Base-by-base conservation (phyloP, 2,113 vertebrate species). In the Stomatorhinus ivindoensis region DNA sequence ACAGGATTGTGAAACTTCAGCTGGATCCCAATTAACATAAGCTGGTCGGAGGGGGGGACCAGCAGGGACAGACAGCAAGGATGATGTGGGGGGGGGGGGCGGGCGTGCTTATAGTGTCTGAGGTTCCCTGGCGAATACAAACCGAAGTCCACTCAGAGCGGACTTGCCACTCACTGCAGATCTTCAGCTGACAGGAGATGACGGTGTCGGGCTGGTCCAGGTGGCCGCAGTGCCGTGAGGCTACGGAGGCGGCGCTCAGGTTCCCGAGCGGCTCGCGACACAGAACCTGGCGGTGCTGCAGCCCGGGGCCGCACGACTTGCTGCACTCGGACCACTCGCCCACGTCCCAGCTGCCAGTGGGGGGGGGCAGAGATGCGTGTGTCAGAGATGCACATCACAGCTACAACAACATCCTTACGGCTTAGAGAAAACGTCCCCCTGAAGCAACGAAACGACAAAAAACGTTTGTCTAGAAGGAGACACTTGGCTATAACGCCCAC, bases 261-360 rank as follows among this genome's bases (percentile, higher is more conserved):
- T 96, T 95, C 10, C 95, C 94, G 27, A 90, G 94, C 3, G 93
- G 92, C 92, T 97, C 98, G 89, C 97, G 95, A 90, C 98, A 99
- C 15, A 98, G 94, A 58, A 98, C 96, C 95, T 99, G 98, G 0
- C 98, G 96, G 35, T 97, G 96, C 94, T 99, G 98, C 94, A 96
- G 95, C 1, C 98, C 98, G 3, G 97, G 96, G 24, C 98, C 98
- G 0, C 98, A 99, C 0, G 95, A 97, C 85, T 96, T 97, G 92
- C 97, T 98, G 96, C 98, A 99, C 87, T 98, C 98, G 0, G 98
- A 99, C 98, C 98, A 99, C 93, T 99, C 98, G 4, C 98, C 98
- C 13, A 98, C 94, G 53, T 99, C 98, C 97, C 97, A 99, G 94
- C 98, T 99, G 88, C 47, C 21, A 19, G 21, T 5, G 17, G 50